Conservation (phyloP, 2,113 vertebrate genomes). For the Brevimyrus niger region DNA sequence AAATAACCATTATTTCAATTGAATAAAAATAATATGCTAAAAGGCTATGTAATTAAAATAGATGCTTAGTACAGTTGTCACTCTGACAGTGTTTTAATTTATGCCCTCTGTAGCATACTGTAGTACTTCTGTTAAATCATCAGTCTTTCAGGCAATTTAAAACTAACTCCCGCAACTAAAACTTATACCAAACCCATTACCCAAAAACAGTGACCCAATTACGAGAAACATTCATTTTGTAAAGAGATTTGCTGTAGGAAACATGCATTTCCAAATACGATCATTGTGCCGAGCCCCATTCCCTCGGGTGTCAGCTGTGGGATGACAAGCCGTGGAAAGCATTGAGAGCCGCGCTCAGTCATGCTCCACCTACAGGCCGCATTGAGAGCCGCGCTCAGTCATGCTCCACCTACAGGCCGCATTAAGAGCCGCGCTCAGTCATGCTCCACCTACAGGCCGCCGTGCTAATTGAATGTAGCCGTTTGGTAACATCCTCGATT, state of each 20-base stretch:
- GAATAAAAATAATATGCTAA: not conserved
- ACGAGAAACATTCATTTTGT: not conserved
- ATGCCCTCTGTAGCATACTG: not conserved
- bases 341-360: too few relatives aligned
- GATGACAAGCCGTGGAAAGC: not conserved
- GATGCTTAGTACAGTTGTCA: not conserved
- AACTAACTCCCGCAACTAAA: not conserved
- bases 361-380: too few relatives aligned
- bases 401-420: too few relatives aligned
- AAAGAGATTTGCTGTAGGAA: not conserved
- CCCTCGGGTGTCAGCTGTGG: not conserved
- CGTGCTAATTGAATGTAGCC: not conserved
- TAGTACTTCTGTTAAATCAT: not conserved
- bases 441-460: not conserved
- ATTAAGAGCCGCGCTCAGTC: not conserved
- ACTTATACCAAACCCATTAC: not conserved
- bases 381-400: too few relatives aligned
- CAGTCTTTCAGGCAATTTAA: not conserved
- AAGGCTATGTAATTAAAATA: not conserved
- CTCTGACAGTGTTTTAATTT: not conserved
- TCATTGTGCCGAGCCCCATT: not conserved
- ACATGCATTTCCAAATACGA: not conserved
- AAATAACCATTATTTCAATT: not conserved
- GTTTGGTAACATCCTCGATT: not conserved
- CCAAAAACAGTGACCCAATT: not conserved